phyloP scores from a whole-genome alignment of 1,140 invertebrate genomes.

The Drosophila erecta region DNA sequence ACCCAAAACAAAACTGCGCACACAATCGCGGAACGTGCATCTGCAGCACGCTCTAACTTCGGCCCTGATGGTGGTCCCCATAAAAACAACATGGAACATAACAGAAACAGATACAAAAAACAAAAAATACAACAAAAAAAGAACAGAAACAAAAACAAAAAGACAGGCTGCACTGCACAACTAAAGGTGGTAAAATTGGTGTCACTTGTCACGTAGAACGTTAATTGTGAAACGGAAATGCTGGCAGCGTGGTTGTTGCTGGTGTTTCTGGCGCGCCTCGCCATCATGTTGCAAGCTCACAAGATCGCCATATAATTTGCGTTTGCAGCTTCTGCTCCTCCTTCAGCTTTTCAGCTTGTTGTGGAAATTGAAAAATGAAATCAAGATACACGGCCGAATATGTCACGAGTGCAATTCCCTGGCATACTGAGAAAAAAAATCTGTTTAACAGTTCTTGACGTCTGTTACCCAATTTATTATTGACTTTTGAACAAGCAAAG shows the following conservation, averaged over 20 bases:
- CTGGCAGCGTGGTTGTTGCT: conserved; percentile 49
- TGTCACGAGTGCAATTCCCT: conserved; percentile 75
- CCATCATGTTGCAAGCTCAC: conserved; percentile 69
- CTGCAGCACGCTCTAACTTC: conserved; percentile 73
- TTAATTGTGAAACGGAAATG: conserved; percentile 83
- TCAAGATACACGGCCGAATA: conserved; percentile 75
- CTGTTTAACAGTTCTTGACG: not conserved
- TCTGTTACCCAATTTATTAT: too few species aligned
- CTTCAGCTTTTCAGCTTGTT: conserved; percentile 37
- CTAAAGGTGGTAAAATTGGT: conserved; percentile 83
- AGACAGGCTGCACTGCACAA: conserved; percentile 47
- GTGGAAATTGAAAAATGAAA: conserved; percentile 81
- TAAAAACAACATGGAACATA: conserved; percentile 56
- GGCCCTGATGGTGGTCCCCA: conserved; percentile 77
- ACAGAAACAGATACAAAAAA: conserved; percentile 53
- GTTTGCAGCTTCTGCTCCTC: conserved; percentile 49
- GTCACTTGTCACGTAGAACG: conserved; percentile 84
- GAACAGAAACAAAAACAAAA: conserved; percentile 27
- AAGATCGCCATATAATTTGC: conserved; percentile 69
- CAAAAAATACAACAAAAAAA: conserved; percentile 8
- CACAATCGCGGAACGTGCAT: conserved; percentile 83
- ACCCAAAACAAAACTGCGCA: conserved; percentile 84
- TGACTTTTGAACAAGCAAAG: too few species aligned
- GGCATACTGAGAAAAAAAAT: conserved; percentile 10
- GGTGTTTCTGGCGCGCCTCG: conserved; percentile 59